phyloP scores from a whole-genome alignment of 2,113 vertebrate species.

The Serinus canaria region DNA sequence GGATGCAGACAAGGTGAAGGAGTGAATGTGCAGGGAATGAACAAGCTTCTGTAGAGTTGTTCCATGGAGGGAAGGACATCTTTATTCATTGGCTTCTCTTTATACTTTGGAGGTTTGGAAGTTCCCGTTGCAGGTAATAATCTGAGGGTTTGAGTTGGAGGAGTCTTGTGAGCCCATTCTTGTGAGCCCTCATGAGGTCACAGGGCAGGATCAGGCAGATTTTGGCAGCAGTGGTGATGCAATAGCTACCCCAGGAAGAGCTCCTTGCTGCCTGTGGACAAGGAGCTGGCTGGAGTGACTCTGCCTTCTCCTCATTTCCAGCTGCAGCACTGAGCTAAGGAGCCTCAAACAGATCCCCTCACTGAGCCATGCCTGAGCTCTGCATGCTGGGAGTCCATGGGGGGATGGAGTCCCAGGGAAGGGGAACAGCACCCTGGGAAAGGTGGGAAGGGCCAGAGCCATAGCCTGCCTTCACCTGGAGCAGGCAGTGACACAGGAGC shows the following conservation, averaged over 20 bases:
- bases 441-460: neutral
- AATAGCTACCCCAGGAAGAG: neutral
- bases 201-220: neutral
- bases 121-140: neutral
- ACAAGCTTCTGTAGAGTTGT: neutral
- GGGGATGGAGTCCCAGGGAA: neutral
- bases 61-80: neutral
- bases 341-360: neutral
- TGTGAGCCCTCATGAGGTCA: neutral
- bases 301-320: neutral
- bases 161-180: neutral
- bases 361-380: neutral
- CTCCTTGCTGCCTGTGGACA: neutral
- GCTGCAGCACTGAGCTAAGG: constrained; percentile 26
- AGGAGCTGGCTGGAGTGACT: neutral
- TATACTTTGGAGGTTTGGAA: neutral
- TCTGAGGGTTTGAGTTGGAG: neutral
- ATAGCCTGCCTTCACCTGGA: neutral
- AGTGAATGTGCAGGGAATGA: neutral
- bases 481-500: neutral
- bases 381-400: accelerated
- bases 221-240: neutral
- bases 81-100: neutral
- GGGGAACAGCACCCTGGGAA: neutral
- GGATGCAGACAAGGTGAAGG: neutral